Evolutionary conservation across 2,888 invertebrate species (phyloP), one percentile per base, ranked within the genome.

Genomic region (Julus scanicus): DNA sequence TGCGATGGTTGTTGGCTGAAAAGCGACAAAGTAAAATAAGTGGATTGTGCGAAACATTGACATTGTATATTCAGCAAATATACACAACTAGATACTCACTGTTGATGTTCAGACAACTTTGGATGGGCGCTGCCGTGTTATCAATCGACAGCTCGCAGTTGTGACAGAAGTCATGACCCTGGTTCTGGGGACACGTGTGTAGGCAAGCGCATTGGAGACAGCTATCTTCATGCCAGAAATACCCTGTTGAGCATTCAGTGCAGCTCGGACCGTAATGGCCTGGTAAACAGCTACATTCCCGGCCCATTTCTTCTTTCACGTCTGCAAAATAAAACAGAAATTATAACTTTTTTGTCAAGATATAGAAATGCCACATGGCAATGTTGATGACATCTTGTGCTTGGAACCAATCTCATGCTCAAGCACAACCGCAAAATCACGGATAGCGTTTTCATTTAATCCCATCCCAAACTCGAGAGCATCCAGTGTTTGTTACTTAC

Each of bases 201-300:
- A 87, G 87, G 44, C 87, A 87, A 13, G 5, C 20, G 44, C 87
- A 87, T 17, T 37, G 63, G 63, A 87, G 63, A 15, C 87, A 87
- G 8, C 71, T 53, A 20, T 87, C 87, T 9, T 63, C 39, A 39
- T 87, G 29, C 87, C 87, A 87, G 71, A 87, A 87, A 71, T 84
- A 80, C 37, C 37, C 71, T 5, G 37, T 57, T 40, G n/a, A 4
- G 11, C 87, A 87, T 17, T 17, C 71, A 9, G 37, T 63, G 44
- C 87, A 87, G 71, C 49, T 87, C 15, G 87, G 37, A 39, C 87
- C 87, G 17, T 8, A 40, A 11, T 87, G 87, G 17, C 87, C 87
- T 15, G 63, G 80, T 2, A 84, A 15, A 39, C 87, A 87, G 39
- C 87, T 57, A 4, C 87, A 87, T 39, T 57, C 80, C 3, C 87